Evolutionary conservation across 2,113 vertebrate species (phyloP).

Genomic region (Pyxicephalus adspersus): DNA sequence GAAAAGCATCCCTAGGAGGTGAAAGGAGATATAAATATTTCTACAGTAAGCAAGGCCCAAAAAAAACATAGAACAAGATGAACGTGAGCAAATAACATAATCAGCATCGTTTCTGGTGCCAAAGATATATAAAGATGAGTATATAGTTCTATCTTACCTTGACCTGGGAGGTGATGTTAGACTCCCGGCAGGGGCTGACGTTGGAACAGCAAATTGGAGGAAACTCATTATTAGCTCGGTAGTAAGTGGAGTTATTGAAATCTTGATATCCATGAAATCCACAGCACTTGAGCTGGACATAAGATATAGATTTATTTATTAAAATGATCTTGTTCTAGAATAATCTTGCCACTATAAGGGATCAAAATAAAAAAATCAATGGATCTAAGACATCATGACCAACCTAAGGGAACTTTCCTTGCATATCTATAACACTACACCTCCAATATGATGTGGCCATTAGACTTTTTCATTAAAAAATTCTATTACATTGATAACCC

Average conservation of each 20-base stretch:
- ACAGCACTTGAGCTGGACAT: constrained; percentile 73
- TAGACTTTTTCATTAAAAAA: too few species aligned
- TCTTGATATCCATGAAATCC: constrained; percentile 75
- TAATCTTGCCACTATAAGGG: too few species aligned
- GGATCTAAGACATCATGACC: too few species aligned
- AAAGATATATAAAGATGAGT: not conserved
- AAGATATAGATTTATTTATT: not conserved
- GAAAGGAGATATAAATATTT: not conserved
- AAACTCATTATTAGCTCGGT: constrained; percentile 40
- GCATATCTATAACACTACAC: too few species aligned
- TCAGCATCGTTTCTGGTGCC: too few species aligned
- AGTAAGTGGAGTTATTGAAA: constrained; percentile 68
- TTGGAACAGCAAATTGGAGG: constrained; percentile 67
- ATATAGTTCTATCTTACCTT: not conserved
- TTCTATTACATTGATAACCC: too few species aligned
- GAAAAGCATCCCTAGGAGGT: constrained; percentile 67
- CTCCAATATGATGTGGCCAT: too few species aligned
- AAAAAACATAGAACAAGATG: not conserved
- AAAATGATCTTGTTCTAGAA: not conserved
- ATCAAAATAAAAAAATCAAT: too few species aligned
- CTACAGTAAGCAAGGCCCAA: not conserved
- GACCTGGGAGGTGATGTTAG: not conserved
- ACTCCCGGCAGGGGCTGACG: constrained; percentile 39
- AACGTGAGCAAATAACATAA: not conserved
- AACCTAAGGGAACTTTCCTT: too few species aligned